A percentile compares a stretch with the other conserved stretches of the same genome.
phyloP scores from a whole-genome alignment of 2,797 vertebrate genomes.

The Buphagus erythrorhynchus region DNA sequence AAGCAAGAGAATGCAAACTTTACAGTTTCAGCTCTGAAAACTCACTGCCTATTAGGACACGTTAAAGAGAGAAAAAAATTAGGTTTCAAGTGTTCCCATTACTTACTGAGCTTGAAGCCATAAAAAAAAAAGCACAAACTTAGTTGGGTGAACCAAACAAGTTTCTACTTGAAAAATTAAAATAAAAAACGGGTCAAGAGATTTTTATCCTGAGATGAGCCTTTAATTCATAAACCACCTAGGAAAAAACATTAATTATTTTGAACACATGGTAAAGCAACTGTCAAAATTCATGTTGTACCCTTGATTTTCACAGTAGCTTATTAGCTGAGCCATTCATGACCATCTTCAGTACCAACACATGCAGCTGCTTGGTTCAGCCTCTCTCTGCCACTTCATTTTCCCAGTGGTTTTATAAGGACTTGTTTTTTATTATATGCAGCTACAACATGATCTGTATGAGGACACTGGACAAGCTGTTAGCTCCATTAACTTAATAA shows the following conservation, averaged over 20 bases:
- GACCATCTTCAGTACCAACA: not conserved
- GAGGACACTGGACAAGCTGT: constrained; percentile 77
- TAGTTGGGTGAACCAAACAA: not conserved
- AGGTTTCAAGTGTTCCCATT: not conserved
- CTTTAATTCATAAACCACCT: not conserved
- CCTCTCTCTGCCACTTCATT: constrained; percentile 1
- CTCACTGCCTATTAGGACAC: not conserved
- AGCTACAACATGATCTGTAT: constrained; percentile 61
- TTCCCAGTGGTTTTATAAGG: constrained; percentile 28
- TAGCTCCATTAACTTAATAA: constrained; percentile 80
- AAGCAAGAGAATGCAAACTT: not conserved
- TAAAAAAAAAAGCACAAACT: not conserved
- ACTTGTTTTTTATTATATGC: constrained; percentile 50
- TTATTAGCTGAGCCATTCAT: not conserved
- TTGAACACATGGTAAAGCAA: not conserved
- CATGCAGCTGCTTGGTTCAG: not conserved
- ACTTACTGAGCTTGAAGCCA: fast-evolving
- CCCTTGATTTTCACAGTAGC: not conserved
- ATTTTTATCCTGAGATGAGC: not conserved
- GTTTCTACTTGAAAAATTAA: not conserved
- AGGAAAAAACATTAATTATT: not conserved
- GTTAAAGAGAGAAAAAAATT: not conserved
- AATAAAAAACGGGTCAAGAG: not conserved
- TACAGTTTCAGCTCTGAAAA: not conserved
- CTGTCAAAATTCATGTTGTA: not conserved